Evolutionary conservation across 2,797 vertebrate species (phyloP), one percentile per base, ranked within the genome.

Genomic region (Cynopterus sphinx): DNA sequence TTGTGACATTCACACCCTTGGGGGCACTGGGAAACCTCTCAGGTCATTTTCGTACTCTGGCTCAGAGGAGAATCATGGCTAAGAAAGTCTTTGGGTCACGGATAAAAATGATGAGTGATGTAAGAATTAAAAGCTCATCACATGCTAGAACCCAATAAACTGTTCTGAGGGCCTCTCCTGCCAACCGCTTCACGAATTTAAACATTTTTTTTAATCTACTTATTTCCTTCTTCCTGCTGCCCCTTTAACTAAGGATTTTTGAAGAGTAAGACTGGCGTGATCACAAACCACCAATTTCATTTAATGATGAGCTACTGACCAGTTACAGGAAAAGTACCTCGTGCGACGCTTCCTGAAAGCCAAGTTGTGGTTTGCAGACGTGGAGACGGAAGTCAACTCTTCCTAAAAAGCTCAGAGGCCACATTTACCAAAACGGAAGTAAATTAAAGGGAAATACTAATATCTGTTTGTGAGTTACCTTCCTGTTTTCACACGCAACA

Each of bases 401-500:
- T 95, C 89, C 91, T 94, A 73, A 97, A 96, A 94, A 85, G 94
- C 81, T 85, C 90, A 73, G 71, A 96, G 21, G 36, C 67, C 84
- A 92, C 96, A 84, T 89, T 97, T 85, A 97, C 92, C 90, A 57
- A 96, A 75, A 92, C 39, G 57, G 81, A 90, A 79, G 73, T 68
- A 87, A 67, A 94, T 96, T 87, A 91, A 12, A 90, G 94, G 94
- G 51, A 73, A 85, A 0, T 36, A 46, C 46, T 39, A 61, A 2
- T 9, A 5, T 9, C 73, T 31, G n/a, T 31, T 81, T 96, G 94
- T 7, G 51, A 0, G n/a, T 55, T 39, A 68, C 43, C 90, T 70
- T 94, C 94, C 82, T 89, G 65, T 55, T 94, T 91, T 65, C 36
- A 92, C 79, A 93, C 74, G 55, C 33, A 65, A 36, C 28, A 43